Percentiles rank a stretch among this genome's conserved stretches.
These are phyloP conservation scores for Unio delphinus DNA, from an alignment of 2,888 invertebrate genomes.

Conservation along the genomic window DNA sequence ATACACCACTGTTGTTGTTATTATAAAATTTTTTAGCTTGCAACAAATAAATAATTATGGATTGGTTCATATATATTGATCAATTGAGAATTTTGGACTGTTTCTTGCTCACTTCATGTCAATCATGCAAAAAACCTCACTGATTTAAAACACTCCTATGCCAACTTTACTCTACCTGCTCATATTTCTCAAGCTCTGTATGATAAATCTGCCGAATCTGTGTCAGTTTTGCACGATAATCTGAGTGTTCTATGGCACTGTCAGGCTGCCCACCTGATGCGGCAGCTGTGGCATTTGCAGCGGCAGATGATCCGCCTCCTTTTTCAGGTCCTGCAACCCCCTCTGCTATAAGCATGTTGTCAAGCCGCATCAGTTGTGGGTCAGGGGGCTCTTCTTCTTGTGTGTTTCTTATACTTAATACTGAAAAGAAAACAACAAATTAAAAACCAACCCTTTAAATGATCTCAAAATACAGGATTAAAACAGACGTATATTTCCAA, in stretches of 20 bases:
- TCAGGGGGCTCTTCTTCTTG: conserved; percentile 99
- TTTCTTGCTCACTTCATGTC: too few species aligned
- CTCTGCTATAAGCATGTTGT: conserved; percentile 98
- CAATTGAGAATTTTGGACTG: too few species aligned
- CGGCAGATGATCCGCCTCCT: conserved; percentile 68
- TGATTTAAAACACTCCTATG: too few species aligned
- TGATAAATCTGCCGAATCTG: conserved; percentile 99
- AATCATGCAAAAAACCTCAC: too few species aligned
- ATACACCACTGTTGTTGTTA: too few species aligned
- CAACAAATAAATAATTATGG: too few species aligned
- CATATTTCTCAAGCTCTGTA: conserved; percentile 99
- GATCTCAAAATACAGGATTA: neutral
- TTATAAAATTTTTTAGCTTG: too few species aligned
- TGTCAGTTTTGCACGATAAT: conserved; percentile 97
- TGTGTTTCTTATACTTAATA: conserved; percentile 93
- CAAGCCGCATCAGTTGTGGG: conserved; percentile 97
- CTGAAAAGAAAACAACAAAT: conserved; percentile 73
- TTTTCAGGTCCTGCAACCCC: conserved; percentile 77
- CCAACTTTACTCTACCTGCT: conserved; percentile 78
- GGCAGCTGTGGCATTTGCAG: conserved; percentile 67
- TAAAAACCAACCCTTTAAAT: conserved; percentile 3
- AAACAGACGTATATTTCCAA: too few species aligned
- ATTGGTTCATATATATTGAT: too few species aligned
- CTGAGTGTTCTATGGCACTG: conserved; percentile 98
- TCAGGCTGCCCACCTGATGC: conserved; percentile 68